Evolutionary conservation across 2,113 vertebrate species (phyloP), one percentile per base, ranked within the genome.

Genomic region (Perca flavescens): DNA sequence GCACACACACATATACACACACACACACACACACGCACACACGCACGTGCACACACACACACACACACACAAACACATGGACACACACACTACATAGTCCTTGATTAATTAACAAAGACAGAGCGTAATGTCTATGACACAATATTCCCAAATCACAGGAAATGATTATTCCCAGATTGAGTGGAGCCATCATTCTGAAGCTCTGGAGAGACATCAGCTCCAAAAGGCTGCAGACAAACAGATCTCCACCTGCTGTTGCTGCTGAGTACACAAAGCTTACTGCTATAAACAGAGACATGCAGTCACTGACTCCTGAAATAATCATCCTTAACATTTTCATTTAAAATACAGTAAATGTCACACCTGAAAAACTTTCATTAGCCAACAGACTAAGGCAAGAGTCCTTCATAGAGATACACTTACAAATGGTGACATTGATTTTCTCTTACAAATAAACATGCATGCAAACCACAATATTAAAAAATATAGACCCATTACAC

Each of bases 111-210:
- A 88, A 77, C 19, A 80, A 67, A 79, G 86, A 81, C 74, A 77
- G 79, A 82, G 66, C 66, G 60, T 81, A 84, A 87, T 85, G 79
- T 82, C 67, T 85, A 76, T 84, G 84, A 89, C 86, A 86, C 78
- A 82, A 53, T 78, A 80, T 82, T 90, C 82, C 86, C 83, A 82
- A 75, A 91, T 88, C 81, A 82, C 82, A 79, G 78, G 77, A 84
- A 84, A 78, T 85, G 75, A 89, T 88, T 89, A 84, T 85, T 93
- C 88, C 83, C 89, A 88, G 89, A 90, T 88, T 79, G 83, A 84
- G 79, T 43, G 50, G 70, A 90, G 83, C 61, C 83, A 89, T 91
- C 81, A 86, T 83, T 83, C 85, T 72, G 76, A 81, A 66, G 46
- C 86, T 84, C 90, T 65, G 72, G 90, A 74, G 93, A 85, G 65